These are phyloP conservation scores for Ectropis grisescens DNA, from an alignment of 1,140 invertebrate genomes.

Conservation along the genomic window DNA sequence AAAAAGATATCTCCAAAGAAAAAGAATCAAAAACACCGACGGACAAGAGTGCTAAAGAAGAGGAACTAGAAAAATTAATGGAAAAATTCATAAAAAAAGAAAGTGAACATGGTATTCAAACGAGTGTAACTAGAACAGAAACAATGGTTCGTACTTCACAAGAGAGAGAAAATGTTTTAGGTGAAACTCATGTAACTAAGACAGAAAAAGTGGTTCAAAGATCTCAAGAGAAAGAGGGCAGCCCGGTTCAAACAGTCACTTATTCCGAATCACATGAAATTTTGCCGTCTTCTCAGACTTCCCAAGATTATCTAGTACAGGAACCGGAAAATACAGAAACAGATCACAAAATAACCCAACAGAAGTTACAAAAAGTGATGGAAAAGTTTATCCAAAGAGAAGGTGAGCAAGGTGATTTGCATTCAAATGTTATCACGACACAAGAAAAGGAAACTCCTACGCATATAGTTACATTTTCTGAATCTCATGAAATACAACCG, in stretches of 20 bases:
- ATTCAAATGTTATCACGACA: background rate
- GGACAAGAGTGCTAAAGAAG: slow-evolving; percentile 5
- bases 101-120: slow-evolving; percentile 1
- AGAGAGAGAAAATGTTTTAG: background rate
- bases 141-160: slow-evolving; percentile 2
- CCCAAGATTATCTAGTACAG: slow-evolving; percentile 15
- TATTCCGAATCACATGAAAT: slow-evolving; percentile 13
- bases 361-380: slow-evolving; percentile 6
- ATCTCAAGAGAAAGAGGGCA: background rate
- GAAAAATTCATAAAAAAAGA: slow-evolving; percentile 15
- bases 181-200: slow-evolving; percentile 1
- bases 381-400: slow-evolving; percentile 21
- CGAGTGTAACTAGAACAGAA: slow-evolving; percentile 2
- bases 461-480: slow-evolving; percentile 12
- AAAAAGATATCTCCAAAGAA: slow-evolving; percentile 2
- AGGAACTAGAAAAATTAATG: slow-evolving; percentile 11
- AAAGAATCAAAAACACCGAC: slow-evolving; percentile 1
- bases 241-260: background rate
- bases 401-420: slow-evolving; percentile 1
- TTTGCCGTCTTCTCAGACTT: slow-evolving; percentile 2
- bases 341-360: too few species aligned
- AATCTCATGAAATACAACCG: slow-evolving; percentile 12
- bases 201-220: slow-evolving; percentile 1
- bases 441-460: slow-evolving; percentile 10
- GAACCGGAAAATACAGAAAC: too few species aligned